A percentile compares a stretch with the other conserved stretches of the same genome.
phyloP scores from a whole-genome alignment of 2,797 vertebrate genomes.

The Ciconia nigra region DNA sequence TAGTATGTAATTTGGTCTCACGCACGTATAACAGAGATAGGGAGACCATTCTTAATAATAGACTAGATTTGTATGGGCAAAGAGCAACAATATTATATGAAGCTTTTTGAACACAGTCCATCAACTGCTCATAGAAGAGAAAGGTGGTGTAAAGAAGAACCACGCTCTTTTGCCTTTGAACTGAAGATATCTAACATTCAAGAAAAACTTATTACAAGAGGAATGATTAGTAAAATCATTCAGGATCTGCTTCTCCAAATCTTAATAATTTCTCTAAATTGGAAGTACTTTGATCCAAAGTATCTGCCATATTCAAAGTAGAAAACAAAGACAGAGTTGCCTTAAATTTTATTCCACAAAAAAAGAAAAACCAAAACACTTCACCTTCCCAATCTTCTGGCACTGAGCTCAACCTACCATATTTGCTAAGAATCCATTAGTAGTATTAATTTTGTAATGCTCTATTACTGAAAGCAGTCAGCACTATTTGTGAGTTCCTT shows the following conservation, averaged over 20 bases:
- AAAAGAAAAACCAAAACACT: neutral
- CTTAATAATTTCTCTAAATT: neutral
- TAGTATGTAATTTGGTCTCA: neutral
- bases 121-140: neutral
- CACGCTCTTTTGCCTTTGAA: neutral
- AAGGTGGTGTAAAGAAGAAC: neutral
- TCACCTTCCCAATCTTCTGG: neutral
- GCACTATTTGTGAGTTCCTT: neutral
- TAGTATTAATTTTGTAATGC: neutral
- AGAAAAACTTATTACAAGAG: neutral
- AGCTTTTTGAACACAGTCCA: neutral
- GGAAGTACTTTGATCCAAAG: neutral
- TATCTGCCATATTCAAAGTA: neutral
- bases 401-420: neutral
- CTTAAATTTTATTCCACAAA: neutral
- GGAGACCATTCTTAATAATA: neutral
- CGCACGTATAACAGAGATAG: neutral
- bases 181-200: neutral
- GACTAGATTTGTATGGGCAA: neutral
- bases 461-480: neutral
- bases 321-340: neutral
- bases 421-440: neutral
- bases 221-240: neutral
- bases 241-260: neutral
- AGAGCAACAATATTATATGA: neutral